A percentile compares a stretch with the other conserved stretches of the same genome.
Conservation (phyloP, 2,113 vertebrate species). For the Tricholaema leucomelas region DNA sequence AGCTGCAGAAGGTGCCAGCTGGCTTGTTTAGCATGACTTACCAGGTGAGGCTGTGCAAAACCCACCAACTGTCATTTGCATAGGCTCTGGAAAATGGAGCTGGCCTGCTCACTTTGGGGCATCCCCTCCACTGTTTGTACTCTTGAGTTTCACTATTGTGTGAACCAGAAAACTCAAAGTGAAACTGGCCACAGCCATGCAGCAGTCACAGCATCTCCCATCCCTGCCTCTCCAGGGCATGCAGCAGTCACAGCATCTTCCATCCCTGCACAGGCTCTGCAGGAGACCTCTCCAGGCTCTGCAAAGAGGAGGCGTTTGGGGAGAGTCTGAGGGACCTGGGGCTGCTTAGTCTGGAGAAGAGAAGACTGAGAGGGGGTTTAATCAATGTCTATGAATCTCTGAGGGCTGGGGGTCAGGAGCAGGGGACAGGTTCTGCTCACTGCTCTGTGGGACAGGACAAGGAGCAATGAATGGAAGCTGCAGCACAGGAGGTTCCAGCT, state of each 20-base stretch:
- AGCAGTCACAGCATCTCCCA: background rate
- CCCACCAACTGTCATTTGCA: conserved; percentile 22
- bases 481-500: too few relatives aligned
- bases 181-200: background rate
- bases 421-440: too few relatives aligned
- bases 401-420: too few relatives aligned
- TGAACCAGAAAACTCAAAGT: conserved; percentile 33
- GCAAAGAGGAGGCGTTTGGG: background rate
- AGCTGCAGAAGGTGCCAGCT: background rate
- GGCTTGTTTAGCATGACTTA: background rate
- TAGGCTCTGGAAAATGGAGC: conserved; percentile 28
- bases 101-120: background rate
- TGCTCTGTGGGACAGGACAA: too few relatives aligned
- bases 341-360: too few relatives aligned
- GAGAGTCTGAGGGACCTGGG: background rate
- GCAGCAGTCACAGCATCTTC: background rate
- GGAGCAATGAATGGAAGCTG: too few relatives aligned
- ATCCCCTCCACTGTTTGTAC: conserved; percentile 27
- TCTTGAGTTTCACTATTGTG: conserved; percentile 31
- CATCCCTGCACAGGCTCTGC: too few relatives aligned
- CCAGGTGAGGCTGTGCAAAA: conserved; percentile 8
- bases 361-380: too few relatives aligned
- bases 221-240: too few relatives aligned
- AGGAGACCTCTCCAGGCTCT: background rate
- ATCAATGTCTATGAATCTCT: too few relatives aligned